phyloP scores from a whole-genome alignment of 1,140 invertebrate species.

The Drosophila auraria region DNA sequence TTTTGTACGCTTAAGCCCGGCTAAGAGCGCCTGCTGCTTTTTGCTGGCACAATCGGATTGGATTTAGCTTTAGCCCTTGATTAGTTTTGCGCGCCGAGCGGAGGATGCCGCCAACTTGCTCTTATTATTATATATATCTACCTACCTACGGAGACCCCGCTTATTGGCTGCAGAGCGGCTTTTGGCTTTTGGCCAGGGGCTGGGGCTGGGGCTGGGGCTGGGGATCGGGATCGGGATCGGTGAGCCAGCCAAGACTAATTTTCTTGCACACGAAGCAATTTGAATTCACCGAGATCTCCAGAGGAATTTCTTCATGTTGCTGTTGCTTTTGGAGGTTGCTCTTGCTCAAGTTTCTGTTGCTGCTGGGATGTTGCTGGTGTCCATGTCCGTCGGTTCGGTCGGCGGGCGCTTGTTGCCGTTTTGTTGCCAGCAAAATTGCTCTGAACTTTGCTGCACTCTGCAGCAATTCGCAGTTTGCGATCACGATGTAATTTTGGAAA shows the following conservation, averaged over 20 bases:
- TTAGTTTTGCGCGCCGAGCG: constrained; percentile 75
- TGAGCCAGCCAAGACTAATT: constrained; percentile 79
- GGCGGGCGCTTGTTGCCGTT: constrained; percentile 70
- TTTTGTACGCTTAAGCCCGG: constrained; percentile 15
- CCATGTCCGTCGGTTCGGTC: constrained; percentile 35
- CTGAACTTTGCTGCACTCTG: constrained; percentile 82
- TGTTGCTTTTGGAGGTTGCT: constrained; percentile 23
- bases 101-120: constrained; percentile 71
- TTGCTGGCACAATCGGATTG: constrained; percentile 74
- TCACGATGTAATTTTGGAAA: constrained; percentile 85
- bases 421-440: constrained; percentile 78
- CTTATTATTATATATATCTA: constrained; percentile 82
- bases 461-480: constrained; percentile 81
- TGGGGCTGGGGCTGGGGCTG: background rate
- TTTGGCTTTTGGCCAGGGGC: constrained; percentile 54
- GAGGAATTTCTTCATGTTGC: constrained; percentile 64
- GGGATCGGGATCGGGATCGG: constrained; percentile 43
- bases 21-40: constrained; percentile 68
- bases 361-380: constrained; percentile 42
- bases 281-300: constrained; percentile 74
- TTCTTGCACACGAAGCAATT: constrained; percentile 85
- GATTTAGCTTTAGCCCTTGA: constrained; percentile 83
- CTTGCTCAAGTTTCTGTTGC: constrained; percentile 31
- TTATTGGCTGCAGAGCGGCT: constrained; percentile 57
- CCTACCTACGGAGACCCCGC: constrained; percentile 44